Percentiles rank a stretch among this genome's conserved stretches.
Evolutionary conservation across 2,113 vertebrate species (phyloP).

Genomic region (Melanerpes aurifrons): DNA sequence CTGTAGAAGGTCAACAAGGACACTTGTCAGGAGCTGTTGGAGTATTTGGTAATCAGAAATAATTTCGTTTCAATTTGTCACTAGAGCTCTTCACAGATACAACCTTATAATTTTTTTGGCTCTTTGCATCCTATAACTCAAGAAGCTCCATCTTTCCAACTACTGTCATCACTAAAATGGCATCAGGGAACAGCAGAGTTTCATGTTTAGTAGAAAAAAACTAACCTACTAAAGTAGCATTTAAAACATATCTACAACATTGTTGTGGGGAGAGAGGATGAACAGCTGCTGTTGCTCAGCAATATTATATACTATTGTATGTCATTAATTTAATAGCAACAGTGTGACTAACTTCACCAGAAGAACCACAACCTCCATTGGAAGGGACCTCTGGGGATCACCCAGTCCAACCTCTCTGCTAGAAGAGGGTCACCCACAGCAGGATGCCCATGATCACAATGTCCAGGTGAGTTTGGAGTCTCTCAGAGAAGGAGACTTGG

Average conservation of each 20-base stretch:
- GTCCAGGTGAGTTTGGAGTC: no score
- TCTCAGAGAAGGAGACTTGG: no score
- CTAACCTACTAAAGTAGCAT: background rate
- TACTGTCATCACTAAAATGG: background rate
- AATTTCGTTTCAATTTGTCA: constrained; percentile 16
- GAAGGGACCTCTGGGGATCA: no score
- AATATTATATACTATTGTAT: background rate
- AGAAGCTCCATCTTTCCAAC: background rate
- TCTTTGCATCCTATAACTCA: background rate
- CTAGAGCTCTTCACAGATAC: constrained; percentile 30
- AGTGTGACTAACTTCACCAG: background rate
- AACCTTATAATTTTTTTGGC: background rate
- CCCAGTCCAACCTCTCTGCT: no score
- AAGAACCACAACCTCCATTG: background rate
- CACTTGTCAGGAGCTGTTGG: background rate
- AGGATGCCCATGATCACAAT: no score
- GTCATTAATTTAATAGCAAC: background rate
- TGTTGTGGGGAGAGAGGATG: no score
- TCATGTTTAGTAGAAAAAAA: background rate
- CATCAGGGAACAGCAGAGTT: background rate
- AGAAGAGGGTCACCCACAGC: no score
- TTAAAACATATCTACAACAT: background rate
- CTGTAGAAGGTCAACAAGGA: constrained; percentile 9
- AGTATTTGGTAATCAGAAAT: constrained; percentile 29
- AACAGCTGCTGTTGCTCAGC: background rate